Evolutionary conservation across 2,888 invertebrate species (phyloP).

Genomic region (Gari tellinella): DNA sequence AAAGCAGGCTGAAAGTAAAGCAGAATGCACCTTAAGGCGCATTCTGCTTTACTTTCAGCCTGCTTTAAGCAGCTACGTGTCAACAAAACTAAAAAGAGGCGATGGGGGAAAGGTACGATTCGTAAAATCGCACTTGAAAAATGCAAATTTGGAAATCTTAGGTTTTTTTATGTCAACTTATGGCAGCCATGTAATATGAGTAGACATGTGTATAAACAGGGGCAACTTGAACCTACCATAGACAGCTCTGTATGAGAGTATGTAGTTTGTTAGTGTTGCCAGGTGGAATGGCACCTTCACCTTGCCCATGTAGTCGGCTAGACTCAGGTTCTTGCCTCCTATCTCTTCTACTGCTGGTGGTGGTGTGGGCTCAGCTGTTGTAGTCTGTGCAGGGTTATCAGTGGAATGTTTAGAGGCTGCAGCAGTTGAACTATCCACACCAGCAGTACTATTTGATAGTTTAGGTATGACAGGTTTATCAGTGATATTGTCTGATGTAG

Average conservation of each 20-base stretch:
- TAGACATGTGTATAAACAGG: too few species aligned
- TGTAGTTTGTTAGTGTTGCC: conserved; percentile 45
- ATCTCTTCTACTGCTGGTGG: neutral
- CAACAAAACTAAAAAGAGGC: too few species aligned
- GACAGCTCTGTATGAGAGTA: conserved; percentile 28
- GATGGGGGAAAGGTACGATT: too few species aligned
- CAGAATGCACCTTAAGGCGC: too few species aligned
- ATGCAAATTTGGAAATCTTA: too few species aligned
- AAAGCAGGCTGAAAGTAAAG: too few species aligned
- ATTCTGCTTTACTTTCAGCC: too few species aligned
- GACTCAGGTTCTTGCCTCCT: conserved; percentile 21
- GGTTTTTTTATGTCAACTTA: too few species aligned
- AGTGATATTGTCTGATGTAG: neutral
- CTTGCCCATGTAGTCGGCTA: conserved; percentile 36
- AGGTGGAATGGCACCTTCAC: conserved; percentile 50
- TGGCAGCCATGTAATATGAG: too few species aligned
- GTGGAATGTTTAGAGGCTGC: neutral
- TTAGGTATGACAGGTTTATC: neutral
- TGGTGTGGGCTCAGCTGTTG: neutral
- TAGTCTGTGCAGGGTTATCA: neutral
- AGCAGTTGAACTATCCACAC: neutral
- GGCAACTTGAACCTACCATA: too few species aligned
- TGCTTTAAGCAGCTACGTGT: too few species aligned
- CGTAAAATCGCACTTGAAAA: too few species aligned
- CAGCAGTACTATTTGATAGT: neutral